These are phyloP conservation scores for Oryzias celebensis DNA, from an alignment of 2,113 vertebrate genomes.

Conservation along the genomic window DNA sequence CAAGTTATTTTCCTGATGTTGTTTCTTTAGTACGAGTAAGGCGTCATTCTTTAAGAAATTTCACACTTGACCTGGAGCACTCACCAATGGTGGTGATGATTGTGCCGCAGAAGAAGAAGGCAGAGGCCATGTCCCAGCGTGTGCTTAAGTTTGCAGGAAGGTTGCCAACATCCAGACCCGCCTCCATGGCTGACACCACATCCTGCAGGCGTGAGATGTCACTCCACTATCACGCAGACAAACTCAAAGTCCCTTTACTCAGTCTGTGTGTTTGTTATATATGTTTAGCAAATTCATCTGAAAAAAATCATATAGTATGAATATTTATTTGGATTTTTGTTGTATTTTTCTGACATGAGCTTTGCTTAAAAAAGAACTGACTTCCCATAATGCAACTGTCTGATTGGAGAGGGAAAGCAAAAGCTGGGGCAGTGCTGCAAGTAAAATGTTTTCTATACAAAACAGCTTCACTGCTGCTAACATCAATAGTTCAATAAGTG, in stretches of 20 bases:
- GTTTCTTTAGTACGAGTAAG: not conserved
- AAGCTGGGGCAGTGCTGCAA: too few species aligned
- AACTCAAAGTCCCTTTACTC: not conserved
- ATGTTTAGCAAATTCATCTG: too few species aligned
- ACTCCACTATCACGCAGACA: not conserved
- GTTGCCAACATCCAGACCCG: slow-evolving; percentile 78
- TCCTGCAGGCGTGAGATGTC: slow-evolving; percentile 63
- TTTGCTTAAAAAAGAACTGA: too few species aligned
- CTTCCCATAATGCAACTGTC: too few species aligned
- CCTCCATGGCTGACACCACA: slow-evolving; percentile 78
- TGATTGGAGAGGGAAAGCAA: too few species aligned
- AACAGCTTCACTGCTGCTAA: too few species aligned
- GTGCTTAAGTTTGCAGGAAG: slow-evolving; percentile 72
- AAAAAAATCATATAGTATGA: too few species aligned
- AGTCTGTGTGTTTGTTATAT: too few species aligned
- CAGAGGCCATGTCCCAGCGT: slow-evolving; percentile 84
- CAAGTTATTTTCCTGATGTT: not conserved
- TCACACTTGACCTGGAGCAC: not conserved
- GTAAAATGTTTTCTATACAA: too few species aligned
- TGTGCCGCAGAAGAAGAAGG: slow-evolving; percentile 92
- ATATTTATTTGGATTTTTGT: too few species aligned
- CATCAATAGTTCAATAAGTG: too few species aligned
- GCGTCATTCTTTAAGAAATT: not conserved
- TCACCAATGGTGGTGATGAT: slow-evolving; percentile 91
- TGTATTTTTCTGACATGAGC: too few species aligned